phyloP scores from a whole-genome alignment of 2,797 vertebrate genomes.

The Chrysocyon brachyurus region DNA sequence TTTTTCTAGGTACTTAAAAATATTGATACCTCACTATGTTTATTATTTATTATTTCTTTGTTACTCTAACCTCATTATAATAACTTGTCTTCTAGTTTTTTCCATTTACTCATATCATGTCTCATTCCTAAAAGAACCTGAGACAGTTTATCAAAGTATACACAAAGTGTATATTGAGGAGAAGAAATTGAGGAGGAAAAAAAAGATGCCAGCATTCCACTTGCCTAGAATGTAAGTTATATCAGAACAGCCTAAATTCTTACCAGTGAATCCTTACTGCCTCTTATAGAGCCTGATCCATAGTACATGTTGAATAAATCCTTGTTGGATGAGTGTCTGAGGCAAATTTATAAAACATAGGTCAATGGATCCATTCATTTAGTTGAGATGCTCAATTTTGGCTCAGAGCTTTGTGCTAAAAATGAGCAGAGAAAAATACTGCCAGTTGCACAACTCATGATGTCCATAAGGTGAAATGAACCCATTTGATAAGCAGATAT shows the following conservation, averaged over 20 bases:
- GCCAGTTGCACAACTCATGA: background rate
- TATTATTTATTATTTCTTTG: constrained; percentile 68
- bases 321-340: background rate
- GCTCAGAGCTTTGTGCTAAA: background rate
- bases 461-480: background rate
- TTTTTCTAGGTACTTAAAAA: constrained; percentile 54
- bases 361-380: background rate
- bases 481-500: background rate
- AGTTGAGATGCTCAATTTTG: background rate
- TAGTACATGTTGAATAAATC: background rate
- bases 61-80: constrained; percentile 52
- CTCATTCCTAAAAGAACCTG: background rate
- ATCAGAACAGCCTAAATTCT: background rate
- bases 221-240: background rate
- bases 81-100: constrained; percentile 38
- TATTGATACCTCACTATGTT: constrained; percentile 57
- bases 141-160: background rate
- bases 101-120: background rate
- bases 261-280: background rate
- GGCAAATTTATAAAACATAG: background rate
- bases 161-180: background rate
- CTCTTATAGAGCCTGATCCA: background rate
- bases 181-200: background rate
- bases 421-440: background rate
- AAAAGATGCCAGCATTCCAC: background rate